Conservation (phyloP, 2,113 vertebrate species). For the Sceloporus undulatus region DNA sequence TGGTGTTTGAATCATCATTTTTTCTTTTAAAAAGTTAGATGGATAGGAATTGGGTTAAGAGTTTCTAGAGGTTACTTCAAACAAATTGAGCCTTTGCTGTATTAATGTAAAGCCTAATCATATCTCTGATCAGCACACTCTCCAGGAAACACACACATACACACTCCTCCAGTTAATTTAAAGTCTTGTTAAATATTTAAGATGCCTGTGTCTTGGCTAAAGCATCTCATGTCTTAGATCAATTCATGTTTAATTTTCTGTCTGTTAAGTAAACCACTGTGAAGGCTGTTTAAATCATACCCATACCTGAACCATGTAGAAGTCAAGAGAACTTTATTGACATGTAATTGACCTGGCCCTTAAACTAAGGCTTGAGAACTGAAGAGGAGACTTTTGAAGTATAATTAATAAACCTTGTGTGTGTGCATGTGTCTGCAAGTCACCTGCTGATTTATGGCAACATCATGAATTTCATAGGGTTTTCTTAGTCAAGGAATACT, state of each 20-base stretch:
- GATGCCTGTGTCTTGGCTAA: not conserved
- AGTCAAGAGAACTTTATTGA: slow-evolving; percentile 21
- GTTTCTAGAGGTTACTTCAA: slow-evolving; percentile 20
- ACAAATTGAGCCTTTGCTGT: not conserved
- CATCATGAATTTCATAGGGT: too few species aligned
- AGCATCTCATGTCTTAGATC: not conserved
- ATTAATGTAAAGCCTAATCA: slow-evolving; percentile 15
- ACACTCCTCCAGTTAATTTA: not conserved
- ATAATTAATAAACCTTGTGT: not conserved
- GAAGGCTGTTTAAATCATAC: not conserved
- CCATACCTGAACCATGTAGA: not conserved
- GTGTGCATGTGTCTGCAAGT: too few species aligned
- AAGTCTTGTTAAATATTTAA: slow-evolving; percentile 9
- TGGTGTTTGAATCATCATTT: not conserved
- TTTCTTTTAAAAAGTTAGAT: too few species aligned
- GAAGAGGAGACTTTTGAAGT: not conserved
- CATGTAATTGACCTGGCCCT: slow-evolving; percentile 6
- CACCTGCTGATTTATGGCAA: too few species aligned
- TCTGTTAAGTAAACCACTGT: slow-evolving; percentile 1
- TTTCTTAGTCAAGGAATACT: too few species aligned
- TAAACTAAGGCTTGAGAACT: not conserved
- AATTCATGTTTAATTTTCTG: slow-evolving; percentile 11
- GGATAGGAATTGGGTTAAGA: slow-evolving; percentile 3
- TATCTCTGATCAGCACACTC: slow-evolving; percentile 33
- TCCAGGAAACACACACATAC: slow-evolving; percentile 14